These are phyloP conservation scores for Drosophila repleta DNA, from an alignment of 1,140 invertebrate genomes.

Conservation along the genomic window DNA sequence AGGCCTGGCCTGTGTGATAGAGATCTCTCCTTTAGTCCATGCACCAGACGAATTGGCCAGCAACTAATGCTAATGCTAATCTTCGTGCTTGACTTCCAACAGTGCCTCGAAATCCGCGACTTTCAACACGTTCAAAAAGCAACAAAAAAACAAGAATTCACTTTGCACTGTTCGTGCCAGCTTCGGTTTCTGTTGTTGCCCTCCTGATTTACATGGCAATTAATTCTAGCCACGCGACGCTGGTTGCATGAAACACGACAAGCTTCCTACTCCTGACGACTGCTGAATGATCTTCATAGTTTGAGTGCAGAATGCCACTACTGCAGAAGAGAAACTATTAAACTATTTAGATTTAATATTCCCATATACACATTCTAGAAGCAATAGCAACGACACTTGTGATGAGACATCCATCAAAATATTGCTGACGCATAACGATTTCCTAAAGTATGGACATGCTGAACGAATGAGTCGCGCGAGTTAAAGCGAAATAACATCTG, in stretches of 20 bases:
- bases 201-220: constrained; percentile 63
- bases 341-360: neutral
- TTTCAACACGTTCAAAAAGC: constrained; percentile 56
- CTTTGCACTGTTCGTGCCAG: constrained; percentile 58
- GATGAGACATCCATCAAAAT: too few species aligned
- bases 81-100: constrained; percentile 20
- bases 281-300: constrained; percentile 32
- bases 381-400: too few species aligned
- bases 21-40: neutral
- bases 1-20: neutral
- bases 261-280: constrained; percentile 12
- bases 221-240: constrained; percentile 70
- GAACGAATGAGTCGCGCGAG: too few species aligned
- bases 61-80: constrained; percentile 18
- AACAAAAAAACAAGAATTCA: constrained; percentile 27
- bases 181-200: constrained; percentile 45
- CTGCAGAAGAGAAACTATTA: neutral
- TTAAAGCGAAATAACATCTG: too few species aligned
- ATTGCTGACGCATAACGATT: too few species aligned
- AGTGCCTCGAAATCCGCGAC: constrained; percentile 17
- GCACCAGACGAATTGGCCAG: constrained; percentile 6
- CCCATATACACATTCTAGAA: too few species aligned
- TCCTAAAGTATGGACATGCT: too few species aligned
- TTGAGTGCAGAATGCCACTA: neutral
- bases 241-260: constrained; percentile 48